Evolutionary conservation across 2,113 vertebrate genomes (phyloP).

Genomic region (Heloderma charlesbogerti): DNA sequence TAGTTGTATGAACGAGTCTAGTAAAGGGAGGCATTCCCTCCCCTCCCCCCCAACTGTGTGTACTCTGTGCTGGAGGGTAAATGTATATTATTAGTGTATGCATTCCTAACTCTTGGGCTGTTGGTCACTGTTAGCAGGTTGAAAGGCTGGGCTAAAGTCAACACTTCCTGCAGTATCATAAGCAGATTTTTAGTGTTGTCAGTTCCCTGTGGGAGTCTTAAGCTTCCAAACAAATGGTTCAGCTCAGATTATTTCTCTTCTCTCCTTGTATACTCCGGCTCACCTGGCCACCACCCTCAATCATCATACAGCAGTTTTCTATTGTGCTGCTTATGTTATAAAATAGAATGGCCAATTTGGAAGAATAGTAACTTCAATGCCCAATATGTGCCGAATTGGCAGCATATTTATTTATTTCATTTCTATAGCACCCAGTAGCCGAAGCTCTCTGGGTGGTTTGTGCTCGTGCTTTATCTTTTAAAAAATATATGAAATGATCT

Average conservation of each 20-base stretch:
- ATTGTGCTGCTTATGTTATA: not conserved
- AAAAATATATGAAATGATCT: not conserved
- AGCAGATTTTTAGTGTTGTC: slow-evolving; percentile 55
- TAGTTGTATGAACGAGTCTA: not conserved
- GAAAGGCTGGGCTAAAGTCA: slow-evolving; percentile 20
- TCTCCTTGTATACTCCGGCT: not conserved
- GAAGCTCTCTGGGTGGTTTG: no score
- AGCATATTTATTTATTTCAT: no score
- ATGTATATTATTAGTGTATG: not conserved
- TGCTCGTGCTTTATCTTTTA: not conserved
- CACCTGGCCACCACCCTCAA: not conserved
- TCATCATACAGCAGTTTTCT: slow-evolving; percentile 4
- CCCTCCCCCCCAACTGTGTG: not conserved
- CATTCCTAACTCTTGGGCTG: slow-evolving; percentile 22
- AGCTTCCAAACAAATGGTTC: not conserved
- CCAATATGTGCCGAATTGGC: not conserved
- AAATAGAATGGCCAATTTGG: not conserved
- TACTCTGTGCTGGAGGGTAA: slow-evolving; percentile 16
- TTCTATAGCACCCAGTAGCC: no score
- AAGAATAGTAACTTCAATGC: not conserved
- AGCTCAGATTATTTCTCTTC: not conserved
- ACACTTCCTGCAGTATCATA: slow-evolving; percentile 19
- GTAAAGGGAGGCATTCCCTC: not conserved
- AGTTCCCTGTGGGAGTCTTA: slow-evolving; percentile 1
- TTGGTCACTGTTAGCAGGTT: slow-evolving; percentile 44